Evolutionary conservation across 2,113 vertebrate species (phyloP).

Genomic region (Cyanoramphus novaezelandiae): DNA sequence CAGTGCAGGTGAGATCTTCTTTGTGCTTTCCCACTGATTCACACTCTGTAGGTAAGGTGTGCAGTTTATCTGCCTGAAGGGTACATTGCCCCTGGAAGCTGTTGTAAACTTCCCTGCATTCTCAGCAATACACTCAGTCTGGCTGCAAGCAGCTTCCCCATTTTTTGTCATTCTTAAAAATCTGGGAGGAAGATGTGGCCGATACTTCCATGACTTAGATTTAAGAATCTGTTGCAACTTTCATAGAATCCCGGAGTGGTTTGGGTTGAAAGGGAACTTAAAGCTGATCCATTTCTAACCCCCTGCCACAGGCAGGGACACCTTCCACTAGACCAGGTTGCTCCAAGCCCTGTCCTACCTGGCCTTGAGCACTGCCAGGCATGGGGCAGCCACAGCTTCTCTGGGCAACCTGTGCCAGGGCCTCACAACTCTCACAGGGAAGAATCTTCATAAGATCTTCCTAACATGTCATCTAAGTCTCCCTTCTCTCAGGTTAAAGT

Average conservation of each 20-base stretch:
- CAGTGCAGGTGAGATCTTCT: neutral
- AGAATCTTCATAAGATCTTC: neutral
- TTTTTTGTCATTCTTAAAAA: neutral
- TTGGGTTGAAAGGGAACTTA: neutral
- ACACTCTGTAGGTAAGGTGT: rapidly evolving
- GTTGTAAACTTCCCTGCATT: neutral
- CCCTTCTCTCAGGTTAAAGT: neutral
- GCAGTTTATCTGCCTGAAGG: rapidly evolving
- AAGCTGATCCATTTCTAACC: neutral
- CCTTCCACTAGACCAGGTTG: neutral
- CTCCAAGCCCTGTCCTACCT: neutral
- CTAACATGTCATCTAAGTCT: neutral
- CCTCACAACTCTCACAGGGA: neutral
- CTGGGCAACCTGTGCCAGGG: neutral
- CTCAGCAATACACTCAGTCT: rapidly evolving
- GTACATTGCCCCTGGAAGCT: rapidly evolving
- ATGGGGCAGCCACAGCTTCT: neutral
- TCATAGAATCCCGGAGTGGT: neutral
- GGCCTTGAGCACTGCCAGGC: neutral
- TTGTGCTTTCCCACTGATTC: no score
- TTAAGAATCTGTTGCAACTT: neutral
- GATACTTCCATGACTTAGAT: rapidly evolving
- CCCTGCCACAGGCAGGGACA: neutral
- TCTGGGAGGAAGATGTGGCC: rapidly evolving
- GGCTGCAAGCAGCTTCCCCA: neutral